phyloP scores from a whole-genome alignment of 2,797 vertebrate genomes.

The Aphelocoma californica region DNA sequence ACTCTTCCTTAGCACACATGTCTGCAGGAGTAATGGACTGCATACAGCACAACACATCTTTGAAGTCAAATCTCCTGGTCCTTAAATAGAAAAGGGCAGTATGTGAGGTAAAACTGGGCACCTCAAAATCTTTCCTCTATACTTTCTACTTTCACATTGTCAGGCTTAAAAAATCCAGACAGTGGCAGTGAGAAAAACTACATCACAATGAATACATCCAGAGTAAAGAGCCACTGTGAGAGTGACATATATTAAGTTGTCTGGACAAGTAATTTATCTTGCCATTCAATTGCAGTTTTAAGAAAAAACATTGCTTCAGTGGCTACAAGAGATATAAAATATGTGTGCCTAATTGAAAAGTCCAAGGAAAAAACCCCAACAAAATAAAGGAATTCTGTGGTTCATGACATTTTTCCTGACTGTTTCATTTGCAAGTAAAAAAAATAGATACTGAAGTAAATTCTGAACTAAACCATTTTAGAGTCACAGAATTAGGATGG shows the following conservation, averaged over 20 bases:
- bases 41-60: neutral
- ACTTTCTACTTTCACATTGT: neutral
- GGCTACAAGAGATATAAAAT: neutral
- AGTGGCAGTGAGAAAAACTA: neutral
- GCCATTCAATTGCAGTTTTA: neutral
- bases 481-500: neutral
- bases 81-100: neutral
- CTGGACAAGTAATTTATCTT: neutral
- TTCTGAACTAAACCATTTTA: neutral
- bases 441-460: neutral
- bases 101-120: neutral
- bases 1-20: neutral
- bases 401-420: neutral
- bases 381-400: neutral
- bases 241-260: neutral
- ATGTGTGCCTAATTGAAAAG: neutral
- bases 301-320: neutral
- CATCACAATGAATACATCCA: neutral
- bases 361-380: accelerated
- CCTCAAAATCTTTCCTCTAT: neutral
- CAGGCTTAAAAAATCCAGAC: neutral
- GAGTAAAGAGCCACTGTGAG: neutral
- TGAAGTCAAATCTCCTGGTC: neutral
- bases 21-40: neutral
- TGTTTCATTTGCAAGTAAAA: neutral